Base-by-base conservation (phyloP, 2,888 invertebrate genomes). In the Drosophila emarginata region DNA sequence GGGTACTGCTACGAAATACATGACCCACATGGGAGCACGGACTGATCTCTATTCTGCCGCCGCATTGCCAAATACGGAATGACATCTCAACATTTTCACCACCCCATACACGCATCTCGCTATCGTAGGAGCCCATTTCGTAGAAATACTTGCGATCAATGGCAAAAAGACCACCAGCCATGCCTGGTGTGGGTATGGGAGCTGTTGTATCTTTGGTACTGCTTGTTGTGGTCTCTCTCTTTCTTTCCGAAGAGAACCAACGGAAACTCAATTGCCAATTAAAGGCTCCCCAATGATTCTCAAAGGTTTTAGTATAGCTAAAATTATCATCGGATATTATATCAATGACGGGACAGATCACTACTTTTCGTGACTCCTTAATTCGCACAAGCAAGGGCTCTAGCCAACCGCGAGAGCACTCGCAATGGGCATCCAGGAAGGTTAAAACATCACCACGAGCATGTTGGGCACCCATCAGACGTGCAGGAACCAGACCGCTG, bases 21-120 rank as follows among this genome's bases (percentile, higher is more conserved):
- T 98, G 98, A 0, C 98, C 98, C 0, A 98, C 98, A 89, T 97
- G 95, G 0, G 97, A 97, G 89, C 98, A 98, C 0, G 98, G 97
- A 0, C 96, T 96, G 58, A 98, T 98, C 92, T 98, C 96, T 0
- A 98, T 94, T 66, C 94, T 93, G 0, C 98, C 98, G 0, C 98
- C 98, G 85, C 98, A 98, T 90, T 97, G 97, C 98, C 98, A 98
- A 0, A 97, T 97, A 77, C 99, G 94, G 92, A 99, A 98, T 0
- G 99, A 99, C 91, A 99, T 93, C 92, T 99, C 99, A 37, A 99
- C 93, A 92, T 99, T 99, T 92, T 99, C 99, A 0, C 98, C 99
- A 4, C 99, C 99, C 99, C 99, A 99, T 70, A 91, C 91, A 61
- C 97, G 96, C 97, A 98, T 97, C 62, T 97, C 96, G 89, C 95